Evolutionary conservation across 2,888 invertebrate genomes (phyloP).

Genomic region (Meliscaeva auricollis): DNA sequence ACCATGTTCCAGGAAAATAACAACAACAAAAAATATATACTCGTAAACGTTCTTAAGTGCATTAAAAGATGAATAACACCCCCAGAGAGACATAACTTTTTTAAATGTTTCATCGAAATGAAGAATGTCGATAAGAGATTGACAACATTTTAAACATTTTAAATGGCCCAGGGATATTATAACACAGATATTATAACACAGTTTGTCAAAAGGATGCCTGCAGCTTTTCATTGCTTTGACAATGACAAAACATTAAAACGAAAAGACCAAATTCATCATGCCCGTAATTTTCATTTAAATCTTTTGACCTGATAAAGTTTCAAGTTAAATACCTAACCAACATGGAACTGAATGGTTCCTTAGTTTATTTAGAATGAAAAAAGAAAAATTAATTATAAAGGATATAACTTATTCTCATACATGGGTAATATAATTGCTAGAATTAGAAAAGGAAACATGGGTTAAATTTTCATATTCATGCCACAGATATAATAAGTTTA

Average conservation of each 20-base stretch:
- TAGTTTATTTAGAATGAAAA: background rate
- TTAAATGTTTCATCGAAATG: background rate
- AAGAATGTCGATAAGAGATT: slow-evolving; percentile 9
- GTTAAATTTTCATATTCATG: too few relatives aligned
- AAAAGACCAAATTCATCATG: slow-evolving; percentile 6
- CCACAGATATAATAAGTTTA: too few relatives aligned
- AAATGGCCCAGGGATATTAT: background rate
- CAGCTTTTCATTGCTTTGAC: background rate
- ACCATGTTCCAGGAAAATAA: too few relatives aligned
- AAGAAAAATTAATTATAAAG: background rate
- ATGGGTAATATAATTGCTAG: too few relatives aligned
- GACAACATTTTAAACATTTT: slow-evolving; percentile 4
- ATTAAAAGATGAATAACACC: background rate
- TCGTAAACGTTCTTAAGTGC: background rate
- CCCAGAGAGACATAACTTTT: background rate
- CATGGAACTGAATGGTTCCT: background rate
- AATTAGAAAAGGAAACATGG: too few relatives aligned
- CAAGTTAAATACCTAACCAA: background rate
- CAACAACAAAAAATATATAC: background rate
- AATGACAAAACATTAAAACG: background rate
- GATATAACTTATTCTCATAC: background rate
- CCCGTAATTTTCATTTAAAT: background rate
- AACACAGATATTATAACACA: background rate
- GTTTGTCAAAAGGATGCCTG: background rate
- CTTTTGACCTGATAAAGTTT: background rate